Conservation (phyloP, 2,888 invertebrate species). For the Phortica okadai region DNA sequence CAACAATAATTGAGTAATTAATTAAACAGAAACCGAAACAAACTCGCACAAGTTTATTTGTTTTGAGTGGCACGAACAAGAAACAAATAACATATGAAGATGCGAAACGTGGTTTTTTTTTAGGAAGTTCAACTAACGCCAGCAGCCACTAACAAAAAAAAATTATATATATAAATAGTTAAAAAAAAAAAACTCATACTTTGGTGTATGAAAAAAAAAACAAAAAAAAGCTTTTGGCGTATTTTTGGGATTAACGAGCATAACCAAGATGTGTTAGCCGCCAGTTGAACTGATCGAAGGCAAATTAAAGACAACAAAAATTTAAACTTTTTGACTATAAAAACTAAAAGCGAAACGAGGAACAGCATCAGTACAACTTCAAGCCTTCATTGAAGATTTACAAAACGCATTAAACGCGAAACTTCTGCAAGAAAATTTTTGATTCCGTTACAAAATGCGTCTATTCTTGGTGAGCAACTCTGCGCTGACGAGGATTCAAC, state of each 20-base stretch:
- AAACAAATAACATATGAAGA: no score
- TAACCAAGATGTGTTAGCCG: background rate
- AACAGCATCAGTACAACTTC: slow-evolving; percentile 61
- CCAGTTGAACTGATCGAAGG: background rate
- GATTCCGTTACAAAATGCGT: slow-evolving; percentile 56
- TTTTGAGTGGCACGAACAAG: background rate
- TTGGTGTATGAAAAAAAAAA: background rate
- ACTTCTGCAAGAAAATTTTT: background rate
- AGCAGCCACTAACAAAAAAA: slow-evolving; percentile 33
- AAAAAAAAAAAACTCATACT: background rate
- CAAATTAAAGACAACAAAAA: slow-evolving; percentile 8
- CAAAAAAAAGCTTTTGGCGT: slow-evolving; percentile 19
- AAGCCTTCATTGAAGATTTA: slow-evolving; percentile 54
- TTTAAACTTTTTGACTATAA: slow-evolving; percentile 56
- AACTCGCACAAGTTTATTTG: slow-evolving; percentile 14
- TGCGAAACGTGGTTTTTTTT: no score
- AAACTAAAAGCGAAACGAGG: slow-evolving; percentile 54
- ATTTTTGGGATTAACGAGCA: slow-evolving; percentile 14
- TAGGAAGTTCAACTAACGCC: background rate
- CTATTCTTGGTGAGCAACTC: slow-evolving; percentile 63
- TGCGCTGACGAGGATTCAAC: background rate
- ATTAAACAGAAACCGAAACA: slow-evolving; percentile 57
- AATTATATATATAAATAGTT: slow-evolving; percentile 16
- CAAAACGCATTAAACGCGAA: slow-evolving; percentile 37
- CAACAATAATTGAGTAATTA: slow-evolving; percentile 67